Conservation (phyloP, 2,888 invertebrate genomes). For the Odontomyia ornata region DNA sequence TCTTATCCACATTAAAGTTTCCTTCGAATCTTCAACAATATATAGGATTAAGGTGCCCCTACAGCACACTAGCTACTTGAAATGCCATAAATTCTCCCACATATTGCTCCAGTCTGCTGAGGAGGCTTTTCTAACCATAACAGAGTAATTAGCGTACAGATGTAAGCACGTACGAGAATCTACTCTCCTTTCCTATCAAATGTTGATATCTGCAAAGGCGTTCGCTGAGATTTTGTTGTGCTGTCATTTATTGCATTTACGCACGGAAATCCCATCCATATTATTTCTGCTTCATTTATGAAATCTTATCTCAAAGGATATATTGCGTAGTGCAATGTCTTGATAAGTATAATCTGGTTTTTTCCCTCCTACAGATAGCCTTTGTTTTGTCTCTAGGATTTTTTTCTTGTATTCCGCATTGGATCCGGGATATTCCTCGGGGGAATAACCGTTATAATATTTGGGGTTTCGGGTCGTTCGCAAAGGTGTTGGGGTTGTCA, state of each 20-base stretch:
- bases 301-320: conserved; percentile 34
- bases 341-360: conserved; percentile 3
- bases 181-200: too few relatives aligned
- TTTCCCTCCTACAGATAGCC: not conserved
- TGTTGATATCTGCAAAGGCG: not conserved
- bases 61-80: not conserved
- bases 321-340: not conserved
- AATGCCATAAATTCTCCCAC: conserved; percentile 3
- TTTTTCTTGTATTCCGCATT: too few relatives aligned
- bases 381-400: too few relatives aligned
- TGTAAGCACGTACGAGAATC: not conserved
- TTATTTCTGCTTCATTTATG: conserved; percentile 37
- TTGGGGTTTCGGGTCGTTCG: too few relatives aligned
- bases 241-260: conserved; percentile 24
- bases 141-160: conserved; percentile 23
- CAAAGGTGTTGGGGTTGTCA: too few relatives aligned
- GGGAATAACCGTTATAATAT: too few relatives aligned
- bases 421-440: too few relatives aligned
- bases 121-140: not conserved
- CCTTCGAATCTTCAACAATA: not conserved
- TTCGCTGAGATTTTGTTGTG: conserved; percentile 24
- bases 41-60: not conserved
- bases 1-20: conserved; percentile 20
- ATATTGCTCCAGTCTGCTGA: conserved; percentile 16
- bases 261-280: conserved; percentile 33